Conservation (phyloP, 2,797 vertebrate genomes). For the Protosalanx chinensis region DNA sequence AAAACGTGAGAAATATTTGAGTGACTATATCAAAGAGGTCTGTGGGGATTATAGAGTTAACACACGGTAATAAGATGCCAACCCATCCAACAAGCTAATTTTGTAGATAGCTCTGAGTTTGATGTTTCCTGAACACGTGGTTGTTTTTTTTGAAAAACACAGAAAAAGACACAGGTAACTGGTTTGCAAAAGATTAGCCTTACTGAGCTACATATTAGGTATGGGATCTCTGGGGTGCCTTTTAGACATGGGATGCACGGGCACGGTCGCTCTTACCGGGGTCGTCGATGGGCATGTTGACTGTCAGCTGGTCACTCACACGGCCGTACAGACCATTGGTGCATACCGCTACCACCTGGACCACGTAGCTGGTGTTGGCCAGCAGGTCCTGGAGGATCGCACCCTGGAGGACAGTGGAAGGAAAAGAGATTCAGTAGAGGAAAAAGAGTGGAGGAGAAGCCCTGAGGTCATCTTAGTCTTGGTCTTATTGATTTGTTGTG, state of each 20-base stretch:
- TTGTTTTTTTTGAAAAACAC: too few species aligned
- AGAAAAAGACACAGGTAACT: constrained; percentile 35
- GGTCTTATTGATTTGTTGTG: too few species aligned
- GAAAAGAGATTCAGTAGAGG: not conserved
- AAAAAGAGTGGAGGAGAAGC: too few species aligned
- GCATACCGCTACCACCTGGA: constrained; percentile 93
- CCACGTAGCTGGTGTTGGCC: constrained; percentile 87
- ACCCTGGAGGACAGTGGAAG: constrained; percentile 74
- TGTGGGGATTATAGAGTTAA: too few species aligned
- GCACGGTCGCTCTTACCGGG: constrained; percentile 80
- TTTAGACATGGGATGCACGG: constrained; percentile 23
- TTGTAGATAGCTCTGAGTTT: too few species aligned
- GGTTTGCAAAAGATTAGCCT: constrained; percentile 64
- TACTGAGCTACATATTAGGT: too few species aligned
- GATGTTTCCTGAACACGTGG: too few species aligned
- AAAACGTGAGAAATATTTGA: too few species aligned
- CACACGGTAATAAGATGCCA: too few species aligned
- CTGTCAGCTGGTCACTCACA: constrained; percentile 80
- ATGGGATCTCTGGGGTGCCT: not conserved
- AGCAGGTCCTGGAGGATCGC: constrained; percentile 88
- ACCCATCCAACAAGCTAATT: too few species aligned
- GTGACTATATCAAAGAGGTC: too few species aligned
- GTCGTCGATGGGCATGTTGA: constrained; percentile 82
- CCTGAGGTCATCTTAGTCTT: too few species aligned
- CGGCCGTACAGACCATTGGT: constrained; percentile 88